A percentile compares a stretch with the other conserved stretches of the same genome.
Conservation (phyloP, 2,888 invertebrate species). For the Dasysyrphus albostriatus region DNA sequence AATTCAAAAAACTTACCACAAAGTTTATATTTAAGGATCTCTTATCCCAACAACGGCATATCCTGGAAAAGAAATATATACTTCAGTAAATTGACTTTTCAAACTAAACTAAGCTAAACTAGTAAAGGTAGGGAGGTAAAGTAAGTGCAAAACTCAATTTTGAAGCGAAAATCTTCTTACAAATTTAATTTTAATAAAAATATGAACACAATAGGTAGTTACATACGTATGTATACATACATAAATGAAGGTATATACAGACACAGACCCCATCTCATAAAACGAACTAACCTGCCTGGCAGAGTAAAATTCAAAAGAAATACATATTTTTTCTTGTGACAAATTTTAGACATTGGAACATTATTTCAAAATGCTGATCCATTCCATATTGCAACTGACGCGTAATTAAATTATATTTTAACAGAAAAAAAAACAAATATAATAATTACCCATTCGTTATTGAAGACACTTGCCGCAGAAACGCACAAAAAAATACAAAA, state of each 20-base stretch:
- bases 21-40: neutral
- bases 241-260: neutral
- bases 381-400: slow-evolving; percentile 41
- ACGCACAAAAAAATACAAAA: slow-evolving; percentile 10
- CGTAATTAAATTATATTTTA: slow-evolving; percentile 53
- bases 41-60: neutral
- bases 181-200: slow-evolving; percentile 6
- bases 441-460: slow-evolving; percentile 60
- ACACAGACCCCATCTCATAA: neutral
- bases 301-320: neutral
- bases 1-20: slow-evolving; percentile 10
- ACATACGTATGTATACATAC: neutral
- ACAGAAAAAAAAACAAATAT: slow-evolving; percentile 30
- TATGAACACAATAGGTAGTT: neutral
- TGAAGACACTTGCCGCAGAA: slow-evolving; percentile 49
- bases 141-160: slow-evolving; percentile 27
- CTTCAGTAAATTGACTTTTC: neutral
- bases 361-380: slow-evolving; percentile 33
- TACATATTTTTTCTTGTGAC: slow-evolving; percentile 11
- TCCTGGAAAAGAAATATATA: neutral
- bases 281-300: neutral
- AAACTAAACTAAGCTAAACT: neutral
- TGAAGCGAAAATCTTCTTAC: neutral
- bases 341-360: slow-evolving; percentile 38
- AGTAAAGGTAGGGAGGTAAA: too few species aligned